Evolutionary conservation across 2,888 invertebrate genomes (phyloP).

Genomic region (Eristalis pertinax): DNA sequence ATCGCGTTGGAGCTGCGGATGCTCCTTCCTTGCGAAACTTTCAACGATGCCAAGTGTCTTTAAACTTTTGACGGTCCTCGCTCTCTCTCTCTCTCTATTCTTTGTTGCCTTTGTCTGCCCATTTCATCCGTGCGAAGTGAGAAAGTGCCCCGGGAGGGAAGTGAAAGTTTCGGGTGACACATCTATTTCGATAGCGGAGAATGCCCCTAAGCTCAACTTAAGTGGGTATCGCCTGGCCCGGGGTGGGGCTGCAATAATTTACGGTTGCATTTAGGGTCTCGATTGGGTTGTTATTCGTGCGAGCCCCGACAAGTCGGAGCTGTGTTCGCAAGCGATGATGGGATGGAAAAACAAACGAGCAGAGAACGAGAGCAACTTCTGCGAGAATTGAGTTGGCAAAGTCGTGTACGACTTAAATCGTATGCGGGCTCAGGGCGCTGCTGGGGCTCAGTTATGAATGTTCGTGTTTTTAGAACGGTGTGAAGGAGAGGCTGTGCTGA

Average conservation of each 20-base stretch:
- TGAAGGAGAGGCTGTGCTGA: not conserved
- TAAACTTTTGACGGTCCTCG: conserved; percentile 11
- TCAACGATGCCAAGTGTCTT: conserved; percentile 11
- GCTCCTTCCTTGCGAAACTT: conserved; percentile 1
- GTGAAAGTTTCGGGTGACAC: conserved; percentile 24
- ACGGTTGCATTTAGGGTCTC: not conserved
- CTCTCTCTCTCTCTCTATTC: not conserved
- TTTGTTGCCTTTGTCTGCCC: not conserved
- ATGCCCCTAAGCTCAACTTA: not conserved
- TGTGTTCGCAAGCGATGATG: not conserved
- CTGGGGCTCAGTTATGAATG: not conserved
- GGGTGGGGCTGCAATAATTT: not conserved
- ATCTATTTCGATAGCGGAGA: conserved; percentile 5
- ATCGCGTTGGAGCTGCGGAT: conserved; percentile 19
- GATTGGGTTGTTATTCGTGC: not conserved
- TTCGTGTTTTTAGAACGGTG: not conserved
- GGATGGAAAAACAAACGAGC: not conserved
- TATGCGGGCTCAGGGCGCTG: not conserved
- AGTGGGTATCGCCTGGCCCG: not conserved
- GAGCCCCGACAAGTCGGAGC: not conserved
- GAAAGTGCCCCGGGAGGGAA: not conserved
- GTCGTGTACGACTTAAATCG: not conserved
- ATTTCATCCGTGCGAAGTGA: not conserved
- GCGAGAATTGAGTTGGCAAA: not conserved
- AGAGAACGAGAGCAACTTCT: not conserved